Conservation (phyloP, 2,113 vertebrate genomes). For the Chiloscyllium plagiosum region DNA sequence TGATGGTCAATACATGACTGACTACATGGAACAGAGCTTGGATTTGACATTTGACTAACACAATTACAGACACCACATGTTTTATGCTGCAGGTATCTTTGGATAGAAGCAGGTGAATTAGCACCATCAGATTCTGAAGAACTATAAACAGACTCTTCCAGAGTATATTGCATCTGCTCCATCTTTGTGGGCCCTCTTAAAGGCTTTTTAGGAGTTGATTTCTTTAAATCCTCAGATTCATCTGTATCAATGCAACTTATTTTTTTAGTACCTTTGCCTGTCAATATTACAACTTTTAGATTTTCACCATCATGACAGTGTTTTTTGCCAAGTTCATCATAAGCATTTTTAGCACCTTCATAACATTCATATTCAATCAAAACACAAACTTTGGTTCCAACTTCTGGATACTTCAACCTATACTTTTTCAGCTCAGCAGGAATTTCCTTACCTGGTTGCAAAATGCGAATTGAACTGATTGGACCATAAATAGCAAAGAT, state of each 20-base stretch:
- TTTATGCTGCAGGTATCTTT: background rate
- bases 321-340: conserved; percentile 45
- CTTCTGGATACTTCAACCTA: conserved; percentile 50
- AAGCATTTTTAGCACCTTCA: conserved; percentile 54
- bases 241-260: conserved; percentile 34
- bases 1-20: background rate
- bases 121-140: background rate
- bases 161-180: accelerated
- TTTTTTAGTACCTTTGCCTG: conserved; percentile 49
- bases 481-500: conserved; percentile 53
- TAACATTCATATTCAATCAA: conserved; percentile 65
- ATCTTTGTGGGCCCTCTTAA: conserved; percentile 36
- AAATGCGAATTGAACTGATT: conserved; percentile 56
- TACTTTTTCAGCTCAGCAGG: conserved; percentile 57
- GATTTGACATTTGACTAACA: background rate
- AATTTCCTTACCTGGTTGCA: conserved; percentile 62
- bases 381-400: conserved; percentile 57
- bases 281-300: conserved; percentile 53
- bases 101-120: background rate
- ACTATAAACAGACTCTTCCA: conserved; percentile 40
- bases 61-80: background rate
- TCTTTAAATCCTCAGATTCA: conserved; percentile 12
- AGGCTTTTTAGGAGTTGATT: conserved; percentile 39
- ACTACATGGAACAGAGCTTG: background rate
- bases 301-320: background rate